Conservation (phyloP, 2,888 invertebrate genomes). For the Ypsolopha scabrella region DNA sequence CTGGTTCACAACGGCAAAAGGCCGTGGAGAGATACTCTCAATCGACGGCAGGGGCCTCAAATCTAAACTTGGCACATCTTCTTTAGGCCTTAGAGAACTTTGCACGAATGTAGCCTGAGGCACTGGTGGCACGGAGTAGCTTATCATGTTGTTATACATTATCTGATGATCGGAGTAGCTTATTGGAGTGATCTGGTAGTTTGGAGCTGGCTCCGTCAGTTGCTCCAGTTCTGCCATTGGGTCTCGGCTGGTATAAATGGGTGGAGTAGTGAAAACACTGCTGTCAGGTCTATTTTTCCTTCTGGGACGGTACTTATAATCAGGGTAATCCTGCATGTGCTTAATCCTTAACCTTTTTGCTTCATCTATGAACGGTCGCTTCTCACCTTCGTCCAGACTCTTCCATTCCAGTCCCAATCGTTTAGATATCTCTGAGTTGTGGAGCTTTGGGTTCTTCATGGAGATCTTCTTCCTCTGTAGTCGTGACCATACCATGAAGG, state of each 20-base stretch:
- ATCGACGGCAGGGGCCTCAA: constrained; percentile 55
- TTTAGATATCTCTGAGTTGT: constrained; percentile 86
- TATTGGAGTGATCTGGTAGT: constrained; percentile 36
- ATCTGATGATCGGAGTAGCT: constrained; percentile 47
- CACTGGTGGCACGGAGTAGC: constrained; percentile 45
- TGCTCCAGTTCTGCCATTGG: constrained; percentile 50
- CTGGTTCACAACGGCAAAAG: constrained; percentile 56
- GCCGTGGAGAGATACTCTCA: constrained; percentile 59
- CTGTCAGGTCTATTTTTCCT: constrained; percentile 70
- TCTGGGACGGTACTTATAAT: constrained; percentile 77
- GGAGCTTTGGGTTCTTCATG: constrained; percentile 82
- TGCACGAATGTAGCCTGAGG: constrained; percentile 42
- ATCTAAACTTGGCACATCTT: constrained; percentile 44
- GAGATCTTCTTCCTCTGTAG: constrained; percentile 89
- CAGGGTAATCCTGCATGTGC: constrained; percentile 80
- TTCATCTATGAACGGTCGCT: constrained; percentile 90
- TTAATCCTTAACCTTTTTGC: constrained; percentile 81
- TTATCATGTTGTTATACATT: constrained; percentile 58
- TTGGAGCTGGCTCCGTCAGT: constrained; percentile 26
- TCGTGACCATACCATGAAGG: constrained; percentile 98
- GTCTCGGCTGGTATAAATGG: constrained; percentile 39
- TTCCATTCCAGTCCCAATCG: constrained; percentile 89
- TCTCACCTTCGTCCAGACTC: constrained; percentile 80
- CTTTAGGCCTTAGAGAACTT: constrained; percentile 40
- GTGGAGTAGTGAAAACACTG: constrained; percentile 32